Evolutionary conservation across 1,140 invertebrate genomes (phyloP).

Genomic region (Pinna nobilis): DNA sequence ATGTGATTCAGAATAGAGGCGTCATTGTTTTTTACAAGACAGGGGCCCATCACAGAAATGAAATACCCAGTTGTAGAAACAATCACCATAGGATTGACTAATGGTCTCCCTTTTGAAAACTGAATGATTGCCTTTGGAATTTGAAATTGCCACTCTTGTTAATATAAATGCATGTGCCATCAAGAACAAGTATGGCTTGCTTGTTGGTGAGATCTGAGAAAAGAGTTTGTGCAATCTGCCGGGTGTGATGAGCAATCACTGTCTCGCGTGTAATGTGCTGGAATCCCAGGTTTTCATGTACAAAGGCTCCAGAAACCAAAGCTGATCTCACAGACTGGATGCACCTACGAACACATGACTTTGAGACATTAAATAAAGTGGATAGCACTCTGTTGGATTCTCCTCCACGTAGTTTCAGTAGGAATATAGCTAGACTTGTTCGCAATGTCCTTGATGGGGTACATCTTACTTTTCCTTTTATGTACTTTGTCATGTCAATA

Average conservation of each 20-base stretch:
- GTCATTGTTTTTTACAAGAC: too few species aligned
- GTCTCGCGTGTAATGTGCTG: not conserved
- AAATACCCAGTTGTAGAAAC: not conserved
- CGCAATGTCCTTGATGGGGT: not conserved
- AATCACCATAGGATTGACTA: not conserved
- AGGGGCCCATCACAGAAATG: not conserved
- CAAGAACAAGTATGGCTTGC: too few species aligned
- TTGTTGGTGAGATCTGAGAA: not conserved
- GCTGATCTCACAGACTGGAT: not conserved
- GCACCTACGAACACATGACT: not conserved
- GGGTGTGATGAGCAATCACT: not conserved
- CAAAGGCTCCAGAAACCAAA: not conserved
- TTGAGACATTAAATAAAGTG: not conserved
- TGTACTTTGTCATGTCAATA: not conserved
- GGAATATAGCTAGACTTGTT: not conserved
- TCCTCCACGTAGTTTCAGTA: too few species aligned
- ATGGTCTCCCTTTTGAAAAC: not conserved
- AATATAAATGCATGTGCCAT: not conserved
- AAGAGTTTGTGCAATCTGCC: not conserved
- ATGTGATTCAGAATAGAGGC: too few species aligned
- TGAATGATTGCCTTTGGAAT: not conserved
- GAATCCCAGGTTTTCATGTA: not conserved
- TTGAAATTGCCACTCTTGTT: not conserved
- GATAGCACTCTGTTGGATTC: not conserved
- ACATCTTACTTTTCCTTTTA: not conserved